Evolutionary conservation across 2,797 vertebrate genomes (phyloP), one percentile per base, ranked within the genome.

Genomic region (Naso thynnoides): DNA sequence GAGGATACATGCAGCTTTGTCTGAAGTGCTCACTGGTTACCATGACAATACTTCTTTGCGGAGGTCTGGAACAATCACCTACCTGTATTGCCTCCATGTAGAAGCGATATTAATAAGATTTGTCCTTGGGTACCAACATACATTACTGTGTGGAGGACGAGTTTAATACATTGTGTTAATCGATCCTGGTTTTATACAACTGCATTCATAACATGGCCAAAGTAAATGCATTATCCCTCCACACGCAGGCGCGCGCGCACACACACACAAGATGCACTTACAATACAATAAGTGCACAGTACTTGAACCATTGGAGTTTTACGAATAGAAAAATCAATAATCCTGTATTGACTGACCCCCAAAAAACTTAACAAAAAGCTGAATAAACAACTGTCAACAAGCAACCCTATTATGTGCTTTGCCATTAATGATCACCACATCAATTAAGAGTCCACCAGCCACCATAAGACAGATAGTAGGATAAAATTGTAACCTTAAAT

Each of bases 11-110:
- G 66, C 48, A 68, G 79, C 72, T 73, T 84, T 86, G 84, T 89
- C 71, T 91, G 73, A 93, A 91, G 88, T 86, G 83, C 86, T 82
- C 71, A 56, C 57, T 41, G 76, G 93, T 95, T 93, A 92, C 93
- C 92, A 95, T 94, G 94, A 92, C 93, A 91, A 93, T 93, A 70
- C 73, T 49, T 83, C 82, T 91, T 59, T 79, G 76, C 36, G 19
- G 80, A 56, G 84, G 81, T 83, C 84, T 74, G 76, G 85, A 89
- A 93, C 89, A 92, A 93, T 93, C 78, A 64, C 73, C 76, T 83
- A 76, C 71, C 74, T 83, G 78, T 84, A 57, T 75, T 82, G 36
- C 53, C 71, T 76, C 73, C 59, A 54, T 41, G 60, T 64, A 64
- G 53, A 76, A 67, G 44, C 62, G 78, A 82, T 83, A 75, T 89